Percentiles rank a stretch among this genome's conserved stretches.
phyloP scores from a whole-genome alignment of 2,888 invertebrate species.

The Cryptocephalus primarius region DNA sequence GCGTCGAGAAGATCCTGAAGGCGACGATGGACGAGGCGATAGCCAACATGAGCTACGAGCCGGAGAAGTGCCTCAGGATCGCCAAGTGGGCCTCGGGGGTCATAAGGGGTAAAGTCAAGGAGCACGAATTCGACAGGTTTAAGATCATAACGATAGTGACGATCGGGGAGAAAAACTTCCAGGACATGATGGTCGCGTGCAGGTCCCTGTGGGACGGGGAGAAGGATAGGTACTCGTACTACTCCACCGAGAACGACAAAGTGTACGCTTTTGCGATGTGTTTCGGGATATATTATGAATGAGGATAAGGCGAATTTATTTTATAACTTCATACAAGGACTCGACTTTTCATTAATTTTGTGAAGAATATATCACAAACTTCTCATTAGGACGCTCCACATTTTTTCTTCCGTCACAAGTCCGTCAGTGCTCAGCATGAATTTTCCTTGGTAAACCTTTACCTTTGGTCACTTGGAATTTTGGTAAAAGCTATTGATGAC shows the following conservation, averaged over 20 bases:
- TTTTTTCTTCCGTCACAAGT: no score
- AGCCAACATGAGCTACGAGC: slow-evolving; percentile 48
- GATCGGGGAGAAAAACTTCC: slow-evolving; percentile 56
- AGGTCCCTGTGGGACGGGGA: slow-evolving; percentile 60
- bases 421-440: no score
- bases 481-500: no score
- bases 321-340: no score
- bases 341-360: no score
- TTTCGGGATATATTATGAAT: slow-evolving; percentile 61
- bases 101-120: slow-evolving; percentile 50
- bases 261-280: slow-evolving; percentile 53
- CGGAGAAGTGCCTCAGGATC: slow-evolving; percentile 45
- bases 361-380: no score
- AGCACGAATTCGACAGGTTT: slow-evolving; percentile 61
- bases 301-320: no score
- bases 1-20: slow-evolving; percentile 48
- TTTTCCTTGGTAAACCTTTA: no score
- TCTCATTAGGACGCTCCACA: no score
- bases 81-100: slow-evolving; percentile 46
- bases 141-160: slow-evolving; percentile 52
- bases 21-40: slow-evolving; percentile 48
- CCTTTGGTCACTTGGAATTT: no score
- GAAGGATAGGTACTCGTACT: slow-evolving; percentile 49
- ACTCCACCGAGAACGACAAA: slow-evolving; percentile 50
- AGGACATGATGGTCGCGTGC: slow-evolving; percentile 49